These are phyloP conservation scores for Galaxias olidus DNA, from an alignment of 2,797 vertebrate genomes.

Conservation along the genomic window DNA sequence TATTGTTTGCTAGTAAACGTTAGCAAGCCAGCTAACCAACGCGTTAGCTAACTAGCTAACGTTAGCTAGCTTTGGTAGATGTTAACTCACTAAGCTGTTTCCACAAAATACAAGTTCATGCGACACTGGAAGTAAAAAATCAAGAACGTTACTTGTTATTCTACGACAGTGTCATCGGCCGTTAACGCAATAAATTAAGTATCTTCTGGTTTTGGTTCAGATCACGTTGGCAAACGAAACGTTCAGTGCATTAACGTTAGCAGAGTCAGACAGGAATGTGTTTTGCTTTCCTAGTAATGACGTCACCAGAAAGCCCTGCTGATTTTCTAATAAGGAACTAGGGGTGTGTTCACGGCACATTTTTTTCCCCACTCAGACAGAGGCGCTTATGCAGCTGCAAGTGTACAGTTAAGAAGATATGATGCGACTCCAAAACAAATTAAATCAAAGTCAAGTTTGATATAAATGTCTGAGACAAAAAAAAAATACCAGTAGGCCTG, in stretches of 20 bases:
- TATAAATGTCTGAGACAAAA: too few relatives aligned
- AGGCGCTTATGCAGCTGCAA: too few relatives aligned
- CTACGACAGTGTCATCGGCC: background rate
- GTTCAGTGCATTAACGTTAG: background rate
- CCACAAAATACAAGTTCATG: too few relatives aligned
- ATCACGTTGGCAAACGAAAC: background rate
- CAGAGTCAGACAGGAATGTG: constrained; percentile 37
- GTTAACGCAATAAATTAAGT: background rate
- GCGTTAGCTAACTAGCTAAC: constrained; percentile 11
- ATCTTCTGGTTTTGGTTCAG: background rate
- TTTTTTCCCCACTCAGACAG: too few relatives aligned
- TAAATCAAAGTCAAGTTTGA: too few relatives aligned
- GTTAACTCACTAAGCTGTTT: background rate
- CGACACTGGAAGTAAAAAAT: background rate
- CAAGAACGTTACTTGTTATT: background rate
- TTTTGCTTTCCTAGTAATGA: constrained; percentile 63
- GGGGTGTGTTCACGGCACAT: constrained; percentile 25
- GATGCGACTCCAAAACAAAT: too few relatives aligned
- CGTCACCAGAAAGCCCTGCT: constrained; percentile 54
- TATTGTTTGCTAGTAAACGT: background rate
- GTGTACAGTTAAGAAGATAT: too few relatives aligned
- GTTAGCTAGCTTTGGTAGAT: constrained; percentile 9
- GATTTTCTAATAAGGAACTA: too few relatives aligned
- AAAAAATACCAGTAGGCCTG: too few relatives aligned
- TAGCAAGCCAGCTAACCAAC: constrained; percentile 1